Evolutionary conservation across 1,140 invertebrate species (phyloP).

Genomic region (Nomia melanderi): DNA sequence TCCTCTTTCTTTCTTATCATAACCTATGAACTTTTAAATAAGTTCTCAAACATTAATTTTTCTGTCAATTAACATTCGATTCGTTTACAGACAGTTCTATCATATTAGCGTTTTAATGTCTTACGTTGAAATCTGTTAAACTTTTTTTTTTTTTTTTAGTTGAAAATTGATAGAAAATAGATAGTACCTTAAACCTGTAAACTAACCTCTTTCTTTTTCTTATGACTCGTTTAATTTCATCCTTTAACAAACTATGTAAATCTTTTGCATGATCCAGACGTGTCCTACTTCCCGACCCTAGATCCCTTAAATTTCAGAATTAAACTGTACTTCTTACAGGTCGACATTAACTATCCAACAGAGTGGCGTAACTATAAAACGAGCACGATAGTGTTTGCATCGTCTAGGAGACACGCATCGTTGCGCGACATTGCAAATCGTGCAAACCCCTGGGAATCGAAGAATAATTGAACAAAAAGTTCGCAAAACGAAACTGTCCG

Average conservation of each 20-base stretch:
- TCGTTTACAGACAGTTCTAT: background rate
- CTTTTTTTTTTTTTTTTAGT: background rate
- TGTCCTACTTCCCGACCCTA: slow-evolving; percentile 39
- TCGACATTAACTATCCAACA: slow-evolving; percentile 70
- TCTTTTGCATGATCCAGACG: slow-evolving; percentile 53
- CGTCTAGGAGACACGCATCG: slow-evolving; percentile 40
- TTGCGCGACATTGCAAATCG: slow-evolving; percentile 23
- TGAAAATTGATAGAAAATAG: too few species aligned
- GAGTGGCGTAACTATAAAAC: slow-evolving; percentile 58
- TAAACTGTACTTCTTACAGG: slow-evolving; percentile 80
- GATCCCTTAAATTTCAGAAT: slow-evolving; percentile 68
- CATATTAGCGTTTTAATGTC: slow-evolving; percentile 12
- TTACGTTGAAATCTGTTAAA: slow-evolving; percentile 4
- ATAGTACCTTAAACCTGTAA: background rate
- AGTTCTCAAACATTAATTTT: slow-evolving; percentile 7
- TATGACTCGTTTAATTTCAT: background rate
- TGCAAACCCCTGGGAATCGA: slow-evolving; percentile 42
- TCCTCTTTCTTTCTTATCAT: slow-evolving; percentile 5
- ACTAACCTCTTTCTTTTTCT: slow-evolving; percentile 9
- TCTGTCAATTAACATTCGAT: background rate
- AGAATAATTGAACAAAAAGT: slow-evolving; percentile 45
- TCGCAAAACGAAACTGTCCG: background rate
- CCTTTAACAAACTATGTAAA: slow-evolving; percentile 18
- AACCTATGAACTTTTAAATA: background rate
- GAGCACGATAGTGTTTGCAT: slow-evolving; percentile 33